Evolutionary conservation across 2,888 invertebrate species (phyloP).

Genomic region (Lasioglossum zephyrum): DNA sequence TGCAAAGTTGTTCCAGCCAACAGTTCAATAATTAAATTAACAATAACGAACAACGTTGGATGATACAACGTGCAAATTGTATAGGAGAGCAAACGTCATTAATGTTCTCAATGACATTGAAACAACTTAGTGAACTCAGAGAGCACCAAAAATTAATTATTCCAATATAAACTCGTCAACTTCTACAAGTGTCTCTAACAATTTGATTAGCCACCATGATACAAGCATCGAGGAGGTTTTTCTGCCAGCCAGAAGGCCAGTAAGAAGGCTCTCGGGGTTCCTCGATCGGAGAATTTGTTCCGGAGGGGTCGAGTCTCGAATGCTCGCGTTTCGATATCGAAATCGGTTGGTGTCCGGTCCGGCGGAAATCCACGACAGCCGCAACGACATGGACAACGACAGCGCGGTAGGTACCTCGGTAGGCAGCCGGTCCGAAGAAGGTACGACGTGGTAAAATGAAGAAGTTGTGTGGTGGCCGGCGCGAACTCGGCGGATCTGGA

Average conservation of each 20-base stretch:
- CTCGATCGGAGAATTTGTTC: slow-evolving; percentile 11
- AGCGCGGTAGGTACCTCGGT: slow-evolving; percentile 52
- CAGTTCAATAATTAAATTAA: too few species aligned
- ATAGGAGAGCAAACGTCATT: too few species aligned
- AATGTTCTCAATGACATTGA: too few species aligned
- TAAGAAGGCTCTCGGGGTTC: too few species aligned
- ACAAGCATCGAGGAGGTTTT: not conserved
- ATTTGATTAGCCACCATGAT: not conserved
- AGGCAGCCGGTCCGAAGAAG: slow-evolving; percentile 43
- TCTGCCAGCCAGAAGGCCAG: not conserved
- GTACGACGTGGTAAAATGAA: slow-evolving; percentile 72
- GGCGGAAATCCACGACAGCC: slow-evolving; percentile 25
- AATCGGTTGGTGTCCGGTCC: not conserved
- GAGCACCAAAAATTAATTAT: not conserved
- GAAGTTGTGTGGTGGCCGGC: slow-evolving; percentile 70
- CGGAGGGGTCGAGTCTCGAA: not conserved
- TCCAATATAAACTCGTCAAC: too few species aligned
- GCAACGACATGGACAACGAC: slow-evolving; percentile 20
- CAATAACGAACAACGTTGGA: too few species aligned
- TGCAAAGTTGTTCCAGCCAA: too few species aligned
- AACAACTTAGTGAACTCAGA: not conserved
- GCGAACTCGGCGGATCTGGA: slow-evolving; percentile 73
- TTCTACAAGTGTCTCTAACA: not conserved
- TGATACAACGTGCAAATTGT: too few species aligned
- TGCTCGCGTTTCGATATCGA: slow-evolving; percentile 32